phyloP scores from a whole-genome alignment of 2,888 invertebrate genomes.

The Sarcophaga rosellei region DNA sequence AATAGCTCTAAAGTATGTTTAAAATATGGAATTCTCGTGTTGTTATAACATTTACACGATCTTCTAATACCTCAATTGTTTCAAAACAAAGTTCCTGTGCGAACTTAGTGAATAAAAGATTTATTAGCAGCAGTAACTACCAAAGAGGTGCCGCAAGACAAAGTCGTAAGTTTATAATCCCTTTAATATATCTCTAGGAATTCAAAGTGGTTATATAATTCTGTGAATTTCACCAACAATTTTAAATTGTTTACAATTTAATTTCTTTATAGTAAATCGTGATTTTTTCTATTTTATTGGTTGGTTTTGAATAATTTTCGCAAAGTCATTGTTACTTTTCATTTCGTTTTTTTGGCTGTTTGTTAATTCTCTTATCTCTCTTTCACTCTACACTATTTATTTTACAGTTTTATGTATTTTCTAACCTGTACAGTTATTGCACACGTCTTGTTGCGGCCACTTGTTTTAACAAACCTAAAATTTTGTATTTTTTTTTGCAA shows the following conservation, averaged over 20 bases:
- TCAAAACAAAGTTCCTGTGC: conserved; percentile 1
- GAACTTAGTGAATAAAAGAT: conserved; percentile 42
- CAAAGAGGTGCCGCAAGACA: conserved; percentile 46
- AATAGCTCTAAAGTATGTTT: conserved; percentile 70
- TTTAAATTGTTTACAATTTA: conserved; percentile 25
- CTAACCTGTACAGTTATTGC: not conserved
- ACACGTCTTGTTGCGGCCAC: not conserved
- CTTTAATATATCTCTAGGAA: not conserved
- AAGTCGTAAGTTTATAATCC: conserved; percentile 44
- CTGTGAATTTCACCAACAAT: conserved; percentile 47
- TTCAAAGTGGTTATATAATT: conserved; percentile 53
- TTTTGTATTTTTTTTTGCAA: not conserved
- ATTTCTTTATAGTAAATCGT: not conserved
- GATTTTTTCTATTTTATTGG: not conserved
- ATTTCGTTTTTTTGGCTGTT: conserved; percentile 7
- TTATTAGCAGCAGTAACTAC: conserved; percentile 14
- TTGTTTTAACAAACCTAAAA: conserved; percentile 13
- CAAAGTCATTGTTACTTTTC: conserved; percentile 49
- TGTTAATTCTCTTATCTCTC: conserved; percentile 11
- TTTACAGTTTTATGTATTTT: conserved; percentile 7
- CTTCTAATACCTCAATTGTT: conserved; percentile 47
- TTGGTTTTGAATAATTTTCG: conserved; percentile 20
- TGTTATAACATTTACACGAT: conserved; percentile 74
- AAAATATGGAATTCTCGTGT: conserved; percentile 77
- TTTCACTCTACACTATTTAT: not conserved